Evolutionary conservation across 2,888 invertebrate genomes (phyloP).

Genomic region (Coremacera marginata): DNA sequence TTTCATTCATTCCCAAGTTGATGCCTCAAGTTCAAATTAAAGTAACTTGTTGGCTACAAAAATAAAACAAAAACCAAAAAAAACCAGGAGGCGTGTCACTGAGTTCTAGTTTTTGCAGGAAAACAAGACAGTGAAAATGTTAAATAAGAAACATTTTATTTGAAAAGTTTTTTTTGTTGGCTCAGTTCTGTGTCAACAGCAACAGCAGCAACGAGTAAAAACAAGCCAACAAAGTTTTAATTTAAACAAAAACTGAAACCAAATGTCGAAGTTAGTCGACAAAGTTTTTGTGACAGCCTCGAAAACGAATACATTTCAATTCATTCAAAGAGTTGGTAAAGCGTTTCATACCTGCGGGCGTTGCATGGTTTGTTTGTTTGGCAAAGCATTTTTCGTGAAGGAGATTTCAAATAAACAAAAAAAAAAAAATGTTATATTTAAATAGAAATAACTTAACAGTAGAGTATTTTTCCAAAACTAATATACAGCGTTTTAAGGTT

Average conservation of each 20-base stretch:
- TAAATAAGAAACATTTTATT: conserved; percentile 59
- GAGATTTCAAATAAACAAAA: background rate
- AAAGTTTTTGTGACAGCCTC: conserved; percentile 37
- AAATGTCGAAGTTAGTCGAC: conserved; percentile 59
- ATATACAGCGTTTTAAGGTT: too few species aligned
- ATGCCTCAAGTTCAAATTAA: background rate
- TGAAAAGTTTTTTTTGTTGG: conserved; percentile 53
- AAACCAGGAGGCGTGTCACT: conserved; percentile 3
- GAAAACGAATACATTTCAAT: conserved; percentile 16
- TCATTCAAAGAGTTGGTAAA: background rate
- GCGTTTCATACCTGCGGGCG: background rate
- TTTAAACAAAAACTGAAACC: conserved; percentile 56
- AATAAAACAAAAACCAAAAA: too few species aligned
- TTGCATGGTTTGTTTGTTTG: background rate
- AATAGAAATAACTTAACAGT: too few species aligned
- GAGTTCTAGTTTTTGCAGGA: background rate
- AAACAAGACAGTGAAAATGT: conserved; percentile 48
- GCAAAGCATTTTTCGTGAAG: background rate
- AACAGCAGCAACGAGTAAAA: conserved; percentile 24
- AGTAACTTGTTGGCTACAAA: background rate
- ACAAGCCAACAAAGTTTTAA: conserved; percentile 34
- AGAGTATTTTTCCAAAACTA: too few species aligned
- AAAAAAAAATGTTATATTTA: background rate
- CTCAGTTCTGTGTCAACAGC: conserved; percentile 2
- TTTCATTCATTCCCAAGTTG: background rate